Conservation (phyloP, 1,140 invertebrate genomes). For the Zophobas morio region DNA sequence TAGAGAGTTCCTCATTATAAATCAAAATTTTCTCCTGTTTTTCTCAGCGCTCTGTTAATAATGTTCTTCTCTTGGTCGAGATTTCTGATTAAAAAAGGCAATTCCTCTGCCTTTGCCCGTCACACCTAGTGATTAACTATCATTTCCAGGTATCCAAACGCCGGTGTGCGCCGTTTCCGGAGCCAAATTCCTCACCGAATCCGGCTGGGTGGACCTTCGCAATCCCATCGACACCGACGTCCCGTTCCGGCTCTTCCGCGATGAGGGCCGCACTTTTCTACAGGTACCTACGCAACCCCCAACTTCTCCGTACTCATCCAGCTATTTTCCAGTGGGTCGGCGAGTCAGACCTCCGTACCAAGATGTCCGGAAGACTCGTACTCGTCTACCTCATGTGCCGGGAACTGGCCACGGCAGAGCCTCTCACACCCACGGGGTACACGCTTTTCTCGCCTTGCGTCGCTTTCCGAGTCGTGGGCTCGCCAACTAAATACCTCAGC, state of each 20-base stretch:
- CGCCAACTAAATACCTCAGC: constrained; percentile 75
- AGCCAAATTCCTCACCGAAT: constrained; percentile 82
- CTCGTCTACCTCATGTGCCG: constrained; percentile 85
- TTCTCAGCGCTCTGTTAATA: too few relatives aligned
- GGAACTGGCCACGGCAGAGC: constrained; percentile 74
- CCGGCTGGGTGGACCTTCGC: constrained; percentile 83
- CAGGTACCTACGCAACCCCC: constrained; percentile 70
- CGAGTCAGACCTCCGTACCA: constrained; percentile 78
- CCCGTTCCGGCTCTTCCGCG: constrained; percentile 84
- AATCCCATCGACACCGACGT: constrained; percentile 83
- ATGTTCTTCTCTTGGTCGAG: too few relatives aligned
- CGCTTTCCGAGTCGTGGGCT: constrained; percentile 86
- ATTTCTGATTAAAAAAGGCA: too few relatives aligned
- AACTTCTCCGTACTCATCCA: background rate
- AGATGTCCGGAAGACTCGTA: constrained; percentile 84
- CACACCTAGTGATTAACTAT: background rate
- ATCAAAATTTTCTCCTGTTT: too few relatives aligned
- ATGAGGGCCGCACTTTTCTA: constrained; percentile 85
- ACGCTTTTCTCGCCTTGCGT: constrained; percentile 86
- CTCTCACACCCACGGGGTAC: constrained; percentile 68
- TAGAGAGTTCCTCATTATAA: too few relatives aligned
- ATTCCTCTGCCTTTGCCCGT: background rate
- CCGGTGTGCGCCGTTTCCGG: constrained; percentile 91
- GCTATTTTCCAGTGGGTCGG: constrained; percentile 82
- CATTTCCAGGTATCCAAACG: constrained; percentile 76